Evolutionary conservation across 1,140 invertebrate species (phyloP).

Genomic region (Camponotus floridanus): DNA sequence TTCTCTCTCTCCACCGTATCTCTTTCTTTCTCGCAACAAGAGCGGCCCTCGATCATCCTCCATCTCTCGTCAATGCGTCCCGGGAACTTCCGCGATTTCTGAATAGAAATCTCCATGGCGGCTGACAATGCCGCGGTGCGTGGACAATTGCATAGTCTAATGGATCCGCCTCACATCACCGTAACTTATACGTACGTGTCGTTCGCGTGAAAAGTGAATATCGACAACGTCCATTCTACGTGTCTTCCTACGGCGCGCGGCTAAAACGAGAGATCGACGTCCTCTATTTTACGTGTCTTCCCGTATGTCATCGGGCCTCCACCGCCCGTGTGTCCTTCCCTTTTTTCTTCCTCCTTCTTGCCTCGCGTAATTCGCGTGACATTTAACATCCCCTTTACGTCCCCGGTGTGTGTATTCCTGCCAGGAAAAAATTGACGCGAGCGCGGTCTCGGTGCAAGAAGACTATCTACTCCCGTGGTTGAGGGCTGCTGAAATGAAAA

Average conservation of each 20-base stretch:
- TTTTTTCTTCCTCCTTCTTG: constrained; percentile 73
- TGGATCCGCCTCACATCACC: constrained; percentile 75
- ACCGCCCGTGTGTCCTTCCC: constrained; percentile 65
- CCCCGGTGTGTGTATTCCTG: constrained; percentile 43
- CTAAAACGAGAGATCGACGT: constrained; percentile 75
- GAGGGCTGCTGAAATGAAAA: not conserved
- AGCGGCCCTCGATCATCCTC: constrained; percentile 74
- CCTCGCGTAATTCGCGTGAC: constrained; percentile 52
- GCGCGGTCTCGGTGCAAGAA: constrained; percentile 42
- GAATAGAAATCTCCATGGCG: constrained; percentile 74
- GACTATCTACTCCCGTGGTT: constrained; percentile 1
- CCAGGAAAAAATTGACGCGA: constrained; percentile 67
- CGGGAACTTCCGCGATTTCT: constrained; percentile 74
- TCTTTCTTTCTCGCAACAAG: constrained; percentile 75
- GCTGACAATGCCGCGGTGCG: constrained; percentile 74
- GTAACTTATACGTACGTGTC: constrained; percentile 76
- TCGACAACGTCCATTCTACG: constrained; percentile 76
- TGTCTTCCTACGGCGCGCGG: constrained; percentile 70
- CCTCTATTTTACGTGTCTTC: constrained; percentile 74
- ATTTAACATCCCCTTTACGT: constrained; percentile 57
- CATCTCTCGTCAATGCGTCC: constrained; percentile 73
- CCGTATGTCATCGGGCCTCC: constrained; percentile 71
- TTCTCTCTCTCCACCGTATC: constrained; percentile 59
- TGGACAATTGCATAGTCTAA: constrained; percentile 76
- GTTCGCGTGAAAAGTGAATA: constrained; percentile 74